phyloP scores from a whole-genome alignment of 2,113 vertebrate genomes.

The Balaeniceps rex region DNA sequence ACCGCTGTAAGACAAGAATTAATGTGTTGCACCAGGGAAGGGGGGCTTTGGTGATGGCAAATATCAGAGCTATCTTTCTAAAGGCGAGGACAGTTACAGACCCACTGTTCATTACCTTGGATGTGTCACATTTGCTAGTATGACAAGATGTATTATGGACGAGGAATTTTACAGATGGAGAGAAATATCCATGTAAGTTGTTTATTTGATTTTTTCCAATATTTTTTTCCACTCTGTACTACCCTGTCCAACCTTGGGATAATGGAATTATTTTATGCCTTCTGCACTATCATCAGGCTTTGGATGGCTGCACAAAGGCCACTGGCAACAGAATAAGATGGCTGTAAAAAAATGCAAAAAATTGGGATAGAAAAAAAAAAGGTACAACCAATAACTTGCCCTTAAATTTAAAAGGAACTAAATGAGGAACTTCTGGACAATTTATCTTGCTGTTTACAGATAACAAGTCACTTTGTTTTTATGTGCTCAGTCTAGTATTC shows the following conservation, averaged over 20 bases:
- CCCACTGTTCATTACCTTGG: constrained; percentile 69
- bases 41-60: constrained; percentile 22
- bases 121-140: constrained; percentile 74
- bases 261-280: constrained; percentile 82
- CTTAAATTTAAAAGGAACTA: constrained; percentile 81
- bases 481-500: constrained; percentile 89
- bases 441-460: constrained; percentile 90
- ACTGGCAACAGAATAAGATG: constrained; percentile 79
- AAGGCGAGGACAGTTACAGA: constrained; percentile 33
- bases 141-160: constrained; percentile 73
- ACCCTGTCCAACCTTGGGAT: constrained; percentile 71
- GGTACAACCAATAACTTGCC: constrained; percentile 79
- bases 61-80: constrained; percentile 25
- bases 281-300: constrained; percentile 70
- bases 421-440: constrained; percentile 86
- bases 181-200: constrained; percentile 65
- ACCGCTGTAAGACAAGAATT: neutral
- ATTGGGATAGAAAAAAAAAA: constrained; percentile 54
- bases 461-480: constrained; percentile 90
- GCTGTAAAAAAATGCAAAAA: constrained; percentile 78
- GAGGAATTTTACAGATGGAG: constrained; percentile 65
- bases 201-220: constrained; percentile 67
- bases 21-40: neutral
- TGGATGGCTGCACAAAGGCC: constrained; percentile 79
- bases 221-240: constrained; percentile 16